Evolutionary conservation across 2,797 vertebrate species (phyloP).

Genomic region (Neostethus bicornis): DNA sequence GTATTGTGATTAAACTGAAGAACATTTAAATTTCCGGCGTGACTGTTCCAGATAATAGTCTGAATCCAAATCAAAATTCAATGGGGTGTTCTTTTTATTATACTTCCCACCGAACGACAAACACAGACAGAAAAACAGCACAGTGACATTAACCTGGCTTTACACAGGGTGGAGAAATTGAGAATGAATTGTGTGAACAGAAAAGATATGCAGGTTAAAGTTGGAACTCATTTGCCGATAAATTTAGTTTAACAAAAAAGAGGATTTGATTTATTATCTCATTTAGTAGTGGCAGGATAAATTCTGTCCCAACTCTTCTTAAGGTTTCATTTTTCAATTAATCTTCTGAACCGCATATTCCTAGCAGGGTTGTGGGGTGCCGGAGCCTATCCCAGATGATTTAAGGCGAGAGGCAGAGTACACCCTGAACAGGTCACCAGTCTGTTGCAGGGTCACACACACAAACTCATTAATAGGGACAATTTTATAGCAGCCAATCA

Average conservation of each 20-base stretch:
- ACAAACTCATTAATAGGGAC: too few relatives aligned
- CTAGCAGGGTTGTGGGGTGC: too few relatives aligned
- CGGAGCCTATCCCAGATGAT: too few relatives aligned
- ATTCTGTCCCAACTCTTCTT: not conserved
- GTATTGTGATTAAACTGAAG: not conserved
- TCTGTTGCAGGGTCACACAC: too few relatives aligned
- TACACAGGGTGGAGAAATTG: not conserved
- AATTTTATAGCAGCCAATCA: too few relatives aligned
- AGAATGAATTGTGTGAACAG: not conserved
- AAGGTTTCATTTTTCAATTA: too few relatives aligned
- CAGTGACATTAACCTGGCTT: not conserved
- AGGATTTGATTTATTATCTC: too few relatives aligned
- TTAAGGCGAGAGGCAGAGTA: too few relatives aligned
- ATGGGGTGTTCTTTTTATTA: not conserved
- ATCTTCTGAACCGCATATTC: too few relatives aligned
- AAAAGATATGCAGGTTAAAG: not conserved
- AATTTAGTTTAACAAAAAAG: not conserved
- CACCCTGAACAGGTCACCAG: too few relatives aligned
- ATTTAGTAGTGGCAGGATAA: too few relatives aligned
- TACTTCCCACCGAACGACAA: not conserved
- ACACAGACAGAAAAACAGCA: not conserved
- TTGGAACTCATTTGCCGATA: not conserved
- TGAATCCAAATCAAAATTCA: not conserved
- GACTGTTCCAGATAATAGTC: not conserved
- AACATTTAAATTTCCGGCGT: not conserved